Evolutionary conservation across 2,888 invertebrate genomes (phyloP), one percentile per base, ranked within the genome.

Genomic region (Prenolepis imparis): DNA sequence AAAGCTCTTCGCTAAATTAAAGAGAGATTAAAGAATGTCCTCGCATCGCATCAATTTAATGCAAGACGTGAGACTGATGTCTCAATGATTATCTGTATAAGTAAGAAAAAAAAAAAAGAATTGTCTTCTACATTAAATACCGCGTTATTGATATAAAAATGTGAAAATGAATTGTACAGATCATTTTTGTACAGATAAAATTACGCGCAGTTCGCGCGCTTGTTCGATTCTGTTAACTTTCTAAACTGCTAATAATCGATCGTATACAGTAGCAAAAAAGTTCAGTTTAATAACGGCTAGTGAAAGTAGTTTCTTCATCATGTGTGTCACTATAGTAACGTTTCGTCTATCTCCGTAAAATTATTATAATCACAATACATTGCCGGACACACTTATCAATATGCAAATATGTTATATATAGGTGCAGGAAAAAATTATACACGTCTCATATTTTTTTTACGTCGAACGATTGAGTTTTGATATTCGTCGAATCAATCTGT

Each of bases 281-380:
- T 66, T 55, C 15, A 32, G 55, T 2, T 32, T 55, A 75, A 78
- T 61, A 57, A 61, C n/a, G 21, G 18, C 48, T 21, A 52, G 84
- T 84, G 84, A 84, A 84, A 84, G 84, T 81, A 72, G 72, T 84
- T 81, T 84, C 44, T 84, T 81, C 36, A 66, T 32, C 63, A 48
- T 36, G 52, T 12, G 18, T 28, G 36, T 32, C 12, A 21, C 36
- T 48, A 18, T 48, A 48, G 57, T 24, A 78, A 80, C 41, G 39
- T 44, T 48, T 48, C 59, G 12, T 44, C 12, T 11, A 18, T 70
- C 59, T 28, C 8, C 24, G 59, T 70, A 12, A 9, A 78, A 59
- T 70, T 70, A 70, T 59, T 44, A 78, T 68, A 59, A 59, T 70
- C 2, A 36, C 8, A 39, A 32, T 21, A 0, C 8, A 6, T n/a